Percentiles rank a stretch among this genome's conserved stretches.
phyloP scores from a whole-genome alignment of 1,140 invertebrate species.

The Linepithema humile region DNA sequence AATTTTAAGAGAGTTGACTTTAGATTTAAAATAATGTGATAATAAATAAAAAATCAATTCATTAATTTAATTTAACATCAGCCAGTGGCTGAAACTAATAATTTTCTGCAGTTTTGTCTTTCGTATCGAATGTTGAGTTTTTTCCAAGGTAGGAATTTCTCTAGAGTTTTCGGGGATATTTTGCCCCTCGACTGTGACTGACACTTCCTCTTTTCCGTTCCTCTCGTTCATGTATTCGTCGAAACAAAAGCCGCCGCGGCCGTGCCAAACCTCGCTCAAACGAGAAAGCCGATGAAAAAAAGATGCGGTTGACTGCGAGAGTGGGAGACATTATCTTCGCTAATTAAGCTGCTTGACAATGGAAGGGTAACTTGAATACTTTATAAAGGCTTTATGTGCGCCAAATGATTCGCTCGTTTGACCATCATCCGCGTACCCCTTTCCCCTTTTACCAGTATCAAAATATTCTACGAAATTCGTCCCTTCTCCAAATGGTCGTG shows the following conservation, averaged over 20 bases:
- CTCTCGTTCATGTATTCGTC: neutral
- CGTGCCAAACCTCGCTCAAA: conserved; percentile 24
- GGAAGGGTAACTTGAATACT: conserved; percentile 73
- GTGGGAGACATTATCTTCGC: conserved; percentile 58
- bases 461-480: neutral
- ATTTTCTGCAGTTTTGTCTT: too few relatives aligned
- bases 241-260: conserved; percentile 24
- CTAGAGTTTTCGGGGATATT: neutral
- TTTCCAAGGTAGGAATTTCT: neutral
- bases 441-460: neutral
- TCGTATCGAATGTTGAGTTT: neutral
- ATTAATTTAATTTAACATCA: too few relatives aligned
- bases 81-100: too few relatives aligned
- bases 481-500: neutral
- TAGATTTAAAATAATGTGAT: too few relatives aligned
- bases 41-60: too few relatives aligned
- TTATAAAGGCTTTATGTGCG: conserved; percentile 63
- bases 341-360: conserved; percentile 75
- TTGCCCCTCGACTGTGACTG: neutral
- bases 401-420: conserved; percentile 1
- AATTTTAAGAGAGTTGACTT: too few relatives aligned
- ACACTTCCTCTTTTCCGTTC: neutral
- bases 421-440: conserved; percentile 22
- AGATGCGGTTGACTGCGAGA: neutral
- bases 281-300: conserved; percentile 35